Evolutionary conservation across 2,797 vertebrate species (phyloP).

Genomic region (Sciurus vulgaris): DNA sequence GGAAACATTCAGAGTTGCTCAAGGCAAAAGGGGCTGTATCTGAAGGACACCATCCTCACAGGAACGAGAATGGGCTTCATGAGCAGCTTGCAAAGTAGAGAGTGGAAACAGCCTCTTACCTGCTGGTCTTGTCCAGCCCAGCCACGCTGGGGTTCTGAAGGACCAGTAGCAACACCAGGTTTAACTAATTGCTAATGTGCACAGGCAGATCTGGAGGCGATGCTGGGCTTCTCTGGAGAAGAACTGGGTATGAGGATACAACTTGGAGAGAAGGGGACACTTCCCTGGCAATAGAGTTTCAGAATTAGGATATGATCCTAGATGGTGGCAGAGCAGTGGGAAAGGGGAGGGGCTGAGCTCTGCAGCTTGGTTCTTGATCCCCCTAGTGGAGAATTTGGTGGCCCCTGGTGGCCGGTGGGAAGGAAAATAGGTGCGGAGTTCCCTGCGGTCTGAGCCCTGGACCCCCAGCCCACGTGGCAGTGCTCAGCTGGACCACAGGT

Average conservation of each 20-base stretch:
- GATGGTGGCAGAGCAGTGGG: not conserved
- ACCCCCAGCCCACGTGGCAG: not conserved
- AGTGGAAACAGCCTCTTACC: fast-evolving
- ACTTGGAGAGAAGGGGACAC: not conserved
- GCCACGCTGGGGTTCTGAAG: not conserved
- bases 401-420: no score
- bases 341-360: not conserved
- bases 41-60: not conserved
- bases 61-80: not conserved
- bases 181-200: not conserved
- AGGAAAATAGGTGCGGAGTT: no score
- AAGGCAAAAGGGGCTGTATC: not conserved
- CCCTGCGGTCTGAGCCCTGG: fast-evolving
- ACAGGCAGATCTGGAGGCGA: not conserved
- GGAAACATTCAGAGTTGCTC: not conserved
- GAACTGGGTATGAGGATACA: not conserved
- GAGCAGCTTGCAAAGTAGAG: not conserved
- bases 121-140: not conserved
- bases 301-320: not conserved
- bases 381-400: not conserved
- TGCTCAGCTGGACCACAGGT: not conserved
- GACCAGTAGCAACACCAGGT: not conserved
- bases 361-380: not conserved
- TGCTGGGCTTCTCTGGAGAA: not conserved
- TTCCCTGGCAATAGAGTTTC: not conserved